These are phyloP conservation scores for Drosophila aff. DNA, from an alignment of 1,140 invertebrate species.

Conservation along the genomic window DNA sequence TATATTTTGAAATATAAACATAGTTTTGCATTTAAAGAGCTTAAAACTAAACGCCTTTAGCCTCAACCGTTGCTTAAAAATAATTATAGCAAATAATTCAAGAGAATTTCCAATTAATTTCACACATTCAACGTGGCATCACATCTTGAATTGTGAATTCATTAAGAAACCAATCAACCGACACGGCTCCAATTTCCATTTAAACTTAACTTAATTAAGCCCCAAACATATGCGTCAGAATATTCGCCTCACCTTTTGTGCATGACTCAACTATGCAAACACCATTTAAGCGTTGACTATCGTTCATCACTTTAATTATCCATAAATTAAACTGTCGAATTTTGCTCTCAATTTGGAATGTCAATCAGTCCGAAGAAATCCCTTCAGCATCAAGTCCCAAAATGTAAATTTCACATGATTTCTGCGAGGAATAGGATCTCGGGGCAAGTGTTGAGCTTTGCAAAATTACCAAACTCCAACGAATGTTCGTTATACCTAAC, in stretches of 20 bases:
- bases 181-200: not conserved
- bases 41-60: not conserved
- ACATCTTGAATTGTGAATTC: constrained; percentile 4
- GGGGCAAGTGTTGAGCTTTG: not conserved
- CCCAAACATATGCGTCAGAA: constrained; percentile 16
- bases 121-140: constrained; percentile 6
- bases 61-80: not conserved
- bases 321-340: constrained; percentile 34
- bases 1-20: not conserved
- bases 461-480: constrained; percentile 24
- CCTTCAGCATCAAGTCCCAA: not conserved
- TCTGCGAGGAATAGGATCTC: not conserved
- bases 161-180: constrained; percentile 7
- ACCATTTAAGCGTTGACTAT: constrained; percentile 12
- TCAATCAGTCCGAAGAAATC: constrained; percentile 18
- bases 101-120: constrained; percentile 13
- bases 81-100: not conserved
- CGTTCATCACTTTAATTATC: constrained; percentile 27
- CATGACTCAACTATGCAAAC: constrained; percentile 23
- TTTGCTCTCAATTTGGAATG: constrained; percentile 17
- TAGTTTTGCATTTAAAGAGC: no score
- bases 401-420: constrained; percentile 21
- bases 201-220: constrained; percentile 7
- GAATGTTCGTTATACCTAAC: constrained; percentile 34
- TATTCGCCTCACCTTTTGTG: constrained; percentile 12